Conservation (phyloP, 2,888 invertebrate genomes). For the Pristionchus entomophagus region DNA sequence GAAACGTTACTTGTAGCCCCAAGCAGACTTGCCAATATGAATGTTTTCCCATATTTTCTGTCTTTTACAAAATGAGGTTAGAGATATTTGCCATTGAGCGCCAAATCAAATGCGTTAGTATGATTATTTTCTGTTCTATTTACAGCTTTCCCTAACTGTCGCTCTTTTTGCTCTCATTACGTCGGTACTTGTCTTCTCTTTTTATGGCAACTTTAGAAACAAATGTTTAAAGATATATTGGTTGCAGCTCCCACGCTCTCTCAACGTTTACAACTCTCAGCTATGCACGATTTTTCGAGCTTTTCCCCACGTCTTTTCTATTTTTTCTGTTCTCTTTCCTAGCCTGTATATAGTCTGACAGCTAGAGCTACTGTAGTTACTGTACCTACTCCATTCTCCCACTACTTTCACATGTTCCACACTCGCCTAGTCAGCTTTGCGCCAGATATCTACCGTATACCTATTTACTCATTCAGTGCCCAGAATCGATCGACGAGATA, state of each 20-base stretch:
- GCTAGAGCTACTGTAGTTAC: conserved; percentile 32
- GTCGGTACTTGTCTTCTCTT: not conserved
- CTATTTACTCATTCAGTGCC: conserved; percentile 4
- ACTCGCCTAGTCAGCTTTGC: not conserved
- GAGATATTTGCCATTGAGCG: conserved; percentile 22
- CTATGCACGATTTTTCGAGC: conserved; percentile 16
- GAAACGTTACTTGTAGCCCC: not conserved
- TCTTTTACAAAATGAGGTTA: not conserved
- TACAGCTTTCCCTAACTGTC: not conserved
- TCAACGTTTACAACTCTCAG: conserved; percentile 30
- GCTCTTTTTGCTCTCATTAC: conserved; percentile 33
- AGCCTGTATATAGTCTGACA: conserved; percentile 17
- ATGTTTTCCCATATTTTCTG: not conserved
- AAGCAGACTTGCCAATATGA: not conserved
- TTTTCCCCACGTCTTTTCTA: not conserved
- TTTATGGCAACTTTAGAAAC: not conserved
- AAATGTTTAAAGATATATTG: too few species aligned
- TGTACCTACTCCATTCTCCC: not conserved
- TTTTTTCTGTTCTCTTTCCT: not conserved
- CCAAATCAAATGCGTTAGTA: not conserved
- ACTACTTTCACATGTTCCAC: not conserved
- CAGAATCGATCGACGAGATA: conserved; percentile 31
- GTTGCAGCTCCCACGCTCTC: not conserved
- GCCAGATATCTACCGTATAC: not conserved
- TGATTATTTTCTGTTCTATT: not conserved